phyloP scores from a whole-genome alignment of 2,113 vertebrate species.

The Burhinus oedicnemus region DNA sequence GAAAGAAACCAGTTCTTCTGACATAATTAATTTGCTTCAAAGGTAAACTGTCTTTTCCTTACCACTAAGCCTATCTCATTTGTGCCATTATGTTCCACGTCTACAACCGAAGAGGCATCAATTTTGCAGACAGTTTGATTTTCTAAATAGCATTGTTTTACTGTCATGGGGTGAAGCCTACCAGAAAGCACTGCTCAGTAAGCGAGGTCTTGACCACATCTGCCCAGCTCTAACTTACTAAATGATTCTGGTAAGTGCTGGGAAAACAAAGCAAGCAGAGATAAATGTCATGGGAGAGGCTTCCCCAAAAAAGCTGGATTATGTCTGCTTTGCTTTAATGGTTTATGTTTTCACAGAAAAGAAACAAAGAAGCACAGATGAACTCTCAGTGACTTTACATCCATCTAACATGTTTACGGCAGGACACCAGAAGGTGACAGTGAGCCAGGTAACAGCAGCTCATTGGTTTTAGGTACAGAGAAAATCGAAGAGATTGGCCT shows the following conservation, averaged over 20 bases:
- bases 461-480: background rate
- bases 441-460: background rate
- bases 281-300: background rate
- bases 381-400: background rate
- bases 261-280: background rate
- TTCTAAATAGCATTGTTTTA: background rate
- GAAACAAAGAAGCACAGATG: background rate
- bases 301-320: rapidly evolving
- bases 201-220: background rate
- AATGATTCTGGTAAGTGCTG: background rate
- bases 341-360: background rate
- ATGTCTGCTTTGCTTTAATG: background rate
- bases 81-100: rapidly evolving
- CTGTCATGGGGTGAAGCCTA: background rate
- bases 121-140: background rate
- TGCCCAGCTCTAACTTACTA: background rate
- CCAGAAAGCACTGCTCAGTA: background rate
- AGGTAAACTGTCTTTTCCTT: background rate
- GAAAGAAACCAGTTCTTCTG: background rate
- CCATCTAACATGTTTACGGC: background rate
- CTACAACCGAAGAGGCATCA: background rate
- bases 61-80: background rate
- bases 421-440: background rate
- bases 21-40: background rate
- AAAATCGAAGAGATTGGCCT: background rate